A percentile compares a stretch with the other conserved stretches of the same genome.
Evolutionary conservation across 2,888 invertebrate species (phyloP).

Genomic region (Heterodera filipjevi): DNA sequence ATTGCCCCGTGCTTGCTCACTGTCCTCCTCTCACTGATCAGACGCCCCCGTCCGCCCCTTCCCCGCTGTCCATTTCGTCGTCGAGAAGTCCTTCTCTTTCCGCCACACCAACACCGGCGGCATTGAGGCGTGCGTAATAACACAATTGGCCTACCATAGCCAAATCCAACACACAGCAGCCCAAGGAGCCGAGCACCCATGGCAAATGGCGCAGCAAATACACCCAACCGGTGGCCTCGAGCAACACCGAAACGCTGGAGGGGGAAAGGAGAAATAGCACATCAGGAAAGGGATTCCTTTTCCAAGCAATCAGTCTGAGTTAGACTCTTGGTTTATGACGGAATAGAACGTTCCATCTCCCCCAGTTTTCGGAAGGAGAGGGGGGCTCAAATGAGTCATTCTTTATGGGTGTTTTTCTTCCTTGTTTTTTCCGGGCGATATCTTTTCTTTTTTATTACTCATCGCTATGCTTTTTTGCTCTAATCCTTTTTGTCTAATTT

Average conservation of each 20-base stretch:
- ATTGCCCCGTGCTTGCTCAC: not conserved
- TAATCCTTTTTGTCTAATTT: no score
- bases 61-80: conserved; percentile 15
- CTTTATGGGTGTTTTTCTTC: no score
- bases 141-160: conserved; percentile 65
- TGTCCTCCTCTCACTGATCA: not conserved
- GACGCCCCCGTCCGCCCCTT: not conserved
- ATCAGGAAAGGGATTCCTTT: no score
- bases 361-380: no score
- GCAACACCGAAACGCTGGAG: conserved; percentile 59
- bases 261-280: not conserved
- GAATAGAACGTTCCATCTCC: no score
- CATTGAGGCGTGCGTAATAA: conserved; percentile 47
- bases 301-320: no score
- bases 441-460: no score
- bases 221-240: conserved; percentile 61
- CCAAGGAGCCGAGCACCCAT: conserved; percentile 68
- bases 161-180: conserved; percentile 67
- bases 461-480: no score
- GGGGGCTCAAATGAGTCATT: no score
- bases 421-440: no score
- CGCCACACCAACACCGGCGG: not conserved
- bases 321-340: no score
- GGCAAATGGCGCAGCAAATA: conserved; percentile 66
- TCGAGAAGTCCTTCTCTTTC: conserved; percentile 35